Base-by-base conservation (phyloP, 2,888 invertebrate genomes). In the Rhodophaea formosa region DNA sequence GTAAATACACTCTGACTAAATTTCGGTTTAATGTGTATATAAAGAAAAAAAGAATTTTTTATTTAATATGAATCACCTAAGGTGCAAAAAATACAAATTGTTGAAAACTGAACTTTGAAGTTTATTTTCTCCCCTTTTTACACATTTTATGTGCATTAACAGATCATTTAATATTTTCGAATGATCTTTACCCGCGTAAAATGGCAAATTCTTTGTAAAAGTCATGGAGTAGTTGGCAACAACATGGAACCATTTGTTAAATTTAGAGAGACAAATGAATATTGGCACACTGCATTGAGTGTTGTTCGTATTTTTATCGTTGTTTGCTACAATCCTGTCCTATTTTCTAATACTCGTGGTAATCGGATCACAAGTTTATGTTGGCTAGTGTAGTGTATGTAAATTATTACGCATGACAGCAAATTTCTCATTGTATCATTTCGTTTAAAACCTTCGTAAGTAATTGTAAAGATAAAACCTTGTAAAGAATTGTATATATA, bases 1-100 rank as follows among this genome's bases (percentile, higher is more conserved):
- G 91, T 92, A 92, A 92, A 92, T 92, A 92, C 91, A 92, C 92
- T 86, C 82, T 79, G 82, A 90, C 88, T 87, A 91, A 86, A 89
- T 88, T 91, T 88, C 80, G 80, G 88, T 89, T 86, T 90, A 90
- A 87, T 91, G 88, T 91, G 91, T 91, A 91, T 91, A 91, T 90
- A 91, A n/a, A 88, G 84, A 88, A 80, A 82, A 86, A 56, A 84
- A 79, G 75, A 82, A 77, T 74, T 82, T 88, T 90, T 89, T 90
- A 90, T 90, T 89, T 88, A 89, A 90, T 87, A 82, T 78, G 78
- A 83, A 81, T 77, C 90, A 89, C 88, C 89, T 86, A 86, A 90
- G 90, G 90, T 90, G 90, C 79, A 72, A 80, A 23, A 88, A 91
- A 89, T 91, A 89, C 88, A 91, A 88, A 85, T 88, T 87, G 88